These are phyloP conservation scores for Vanessa tameamea DNA, from an alignment of 1,140 invertebrate genomes.

Conservation along the genomic window DNA sequence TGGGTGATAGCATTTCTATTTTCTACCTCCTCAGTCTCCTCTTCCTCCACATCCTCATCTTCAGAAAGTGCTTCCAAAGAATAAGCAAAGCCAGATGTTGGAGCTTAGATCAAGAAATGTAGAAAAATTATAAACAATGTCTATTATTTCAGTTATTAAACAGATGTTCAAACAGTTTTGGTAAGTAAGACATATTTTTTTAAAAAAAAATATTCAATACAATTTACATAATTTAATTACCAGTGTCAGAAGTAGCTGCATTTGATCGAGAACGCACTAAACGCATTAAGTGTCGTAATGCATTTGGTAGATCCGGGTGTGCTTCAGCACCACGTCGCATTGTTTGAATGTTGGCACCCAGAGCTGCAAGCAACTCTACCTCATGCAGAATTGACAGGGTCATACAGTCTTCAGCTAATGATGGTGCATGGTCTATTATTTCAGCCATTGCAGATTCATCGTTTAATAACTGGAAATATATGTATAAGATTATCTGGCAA, in stretches of 20 bases:
- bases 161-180: too few species aligned
- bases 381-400: slow-evolving; percentile 70
- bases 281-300: slow-evolving; percentile 56
- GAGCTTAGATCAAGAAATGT: slow-evolving; percentile 46
- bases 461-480: slow-evolving; percentile 61
- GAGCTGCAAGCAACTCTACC: slow-evolving; percentile 67
- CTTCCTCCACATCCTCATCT: slow-evolving; percentile 72
- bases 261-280: slow-evolving; percentile 55
- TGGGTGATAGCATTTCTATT: slow-evolving; percentile 64
- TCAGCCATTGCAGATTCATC: slow-evolving; percentile 70
- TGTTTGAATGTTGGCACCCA: slow-evolving; percentile 68
- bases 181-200: too few species aligned
- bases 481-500: too few species aligned
- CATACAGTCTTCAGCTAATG: slow-evolving; percentile 66
- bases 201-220: too few species aligned
- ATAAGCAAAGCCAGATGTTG: slow-evolving; percentile 73
- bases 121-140: slow-evolving; percentile 1
- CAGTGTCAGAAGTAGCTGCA: slow-evolving; percentile 53
- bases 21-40: slow-evolving; percentile 62
- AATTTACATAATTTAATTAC: slow-evolving; percentile 36
- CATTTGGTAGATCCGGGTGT: slow-evolving; percentile 64
- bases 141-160: not conserved
- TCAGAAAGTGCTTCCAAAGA: slow-evolving; percentile 72
- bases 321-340: slow-evolving; percentile 69
- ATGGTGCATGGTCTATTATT: slow-evolving; percentile 66